Evolutionary conservation across 2,888 invertebrate genomes (phyloP), one percentile per base, ranked within the genome.

Genomic region (Scaptomyza polygonia): DNA sequence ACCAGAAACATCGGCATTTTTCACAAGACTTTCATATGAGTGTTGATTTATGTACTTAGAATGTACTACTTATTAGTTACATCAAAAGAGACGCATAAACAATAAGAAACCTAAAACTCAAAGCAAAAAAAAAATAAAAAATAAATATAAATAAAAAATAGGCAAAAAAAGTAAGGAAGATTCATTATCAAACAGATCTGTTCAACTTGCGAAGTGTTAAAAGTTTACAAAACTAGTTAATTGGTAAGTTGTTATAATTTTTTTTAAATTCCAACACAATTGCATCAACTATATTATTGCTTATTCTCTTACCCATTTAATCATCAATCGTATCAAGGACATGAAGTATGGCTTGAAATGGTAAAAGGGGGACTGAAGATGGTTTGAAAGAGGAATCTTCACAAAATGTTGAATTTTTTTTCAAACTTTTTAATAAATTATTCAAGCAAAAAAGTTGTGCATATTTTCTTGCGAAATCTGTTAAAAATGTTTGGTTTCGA

Each of bases 191-290:
- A 53, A 8, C 48, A 9, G 27, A 55, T 18, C 48, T 49, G 49
- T 29, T 49, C 11, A 21, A 7, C 36, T n/a, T 29, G 29, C 21
- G 14, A 54, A 16, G 30, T 25, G 3, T 39, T 16, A 27, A 30
- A 39, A 54, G 21, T 30, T 47, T 8, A 45, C 25, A 21, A 61
- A 12, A 48, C 42, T 32, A 53, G 32, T 21, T 52, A 39, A 43
- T 67, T 53, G 67, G 67, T 67, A 40, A 69, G 67, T 69, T 40
- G 32, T 47, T 16, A 27, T 45, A 21, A 4, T 25, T 3, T 16
- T 16, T 34, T 16, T n/a, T 21, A 8, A 4, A 29, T 32, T 32
- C 0, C 14, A 14, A 14, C 14, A 5, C 44, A n/a, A 30, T 30
- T n/a, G 3, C 7, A 25, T 25, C 25, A 21, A 21, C 4, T 2